Percentiles rank a stretch among this genome's conserved stretches.
Conservation (phyloP, 2,888 invertebrate genomes). For the Litoditis marina region DNA sequence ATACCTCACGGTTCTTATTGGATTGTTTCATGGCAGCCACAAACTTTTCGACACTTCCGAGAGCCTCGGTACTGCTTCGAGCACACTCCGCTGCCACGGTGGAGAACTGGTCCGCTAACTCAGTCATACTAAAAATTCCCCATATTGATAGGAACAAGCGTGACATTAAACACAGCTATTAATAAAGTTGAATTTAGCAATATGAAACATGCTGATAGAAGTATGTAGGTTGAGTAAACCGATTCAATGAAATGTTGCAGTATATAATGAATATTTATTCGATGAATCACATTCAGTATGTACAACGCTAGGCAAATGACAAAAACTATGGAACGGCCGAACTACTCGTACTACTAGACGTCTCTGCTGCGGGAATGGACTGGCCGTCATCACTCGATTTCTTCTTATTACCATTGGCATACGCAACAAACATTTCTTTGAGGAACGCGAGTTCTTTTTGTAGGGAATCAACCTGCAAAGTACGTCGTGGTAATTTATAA, state of each 20-base stretch:
- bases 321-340: too few species aligned
- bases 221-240: too few species aligned
- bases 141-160: too few species aligned
- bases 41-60: conserved; percentile 22
- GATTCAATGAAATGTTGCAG: too few species aligned
- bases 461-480: conserved; percentile 52
- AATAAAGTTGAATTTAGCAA: too few species aligned
- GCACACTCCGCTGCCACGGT: conserved; percentile 24
- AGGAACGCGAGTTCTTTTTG: conserved; percentile 57
- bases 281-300: too few species aligned
- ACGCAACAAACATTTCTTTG: conserved; percentile 61
- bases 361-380: conserved; percentile 7
- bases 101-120: conserved; percentile 14
- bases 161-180: too few species aligned
- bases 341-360: too few species aligned
- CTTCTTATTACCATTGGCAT: conserved; percentile 41
- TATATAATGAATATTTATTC: too few species aligned
- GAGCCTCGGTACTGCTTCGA: conserved; percentile 24
- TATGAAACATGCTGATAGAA: too few species aligned
- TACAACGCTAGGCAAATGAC: too few species aligned
- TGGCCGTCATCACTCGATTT: conserved; percentile 7
- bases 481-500: neutral
- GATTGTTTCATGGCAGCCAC: conserved; percentile 11
- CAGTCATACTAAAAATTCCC: too few species aligned
- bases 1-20: conserved; percentile 15